phyloP scores from a whole-genome alignment of 2,797 vertebrate species.

The Lithobates pipiens region DNA sequence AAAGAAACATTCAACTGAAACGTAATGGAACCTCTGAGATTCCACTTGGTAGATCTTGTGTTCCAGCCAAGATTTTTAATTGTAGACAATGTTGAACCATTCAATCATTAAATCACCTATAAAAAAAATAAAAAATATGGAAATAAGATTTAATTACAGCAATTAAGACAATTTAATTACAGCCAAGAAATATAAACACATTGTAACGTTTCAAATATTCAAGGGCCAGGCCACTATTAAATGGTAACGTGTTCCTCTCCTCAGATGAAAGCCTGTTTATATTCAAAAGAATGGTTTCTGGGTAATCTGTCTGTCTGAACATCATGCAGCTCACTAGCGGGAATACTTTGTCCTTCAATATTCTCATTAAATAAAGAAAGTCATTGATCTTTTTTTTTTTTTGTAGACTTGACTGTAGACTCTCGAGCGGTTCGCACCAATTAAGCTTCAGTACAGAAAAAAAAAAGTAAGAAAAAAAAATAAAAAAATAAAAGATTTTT shows the following conservation, averaged over 20 bases:
- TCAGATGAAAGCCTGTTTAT: conserved; percentile 24
- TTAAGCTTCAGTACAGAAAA: conserved; percentile 22
- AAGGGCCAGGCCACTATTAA: background rate
- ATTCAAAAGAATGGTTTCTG: conserved; percentile 3
- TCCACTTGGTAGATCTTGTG: no score
- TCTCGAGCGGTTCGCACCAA: conserved; percentile 16
- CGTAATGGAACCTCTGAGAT: no score
- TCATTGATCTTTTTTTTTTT: conserved; percentile 38
- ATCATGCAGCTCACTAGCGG: conserved; percentile 35
- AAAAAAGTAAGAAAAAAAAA: background rate
- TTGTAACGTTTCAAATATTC: background rate
- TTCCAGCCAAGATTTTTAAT: no score
- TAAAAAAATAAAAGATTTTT: no score
- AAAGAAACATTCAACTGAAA: no score
- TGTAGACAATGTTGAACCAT: no score
- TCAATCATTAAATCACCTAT: no score
- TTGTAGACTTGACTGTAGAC: background rate
- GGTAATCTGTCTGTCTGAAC: conserved; percentile 28
- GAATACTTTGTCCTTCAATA: conserved; percentile 57
- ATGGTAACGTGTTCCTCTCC: background rate
- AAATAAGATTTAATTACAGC: no score
- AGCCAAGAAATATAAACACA: background rate
- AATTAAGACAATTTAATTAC: no score
- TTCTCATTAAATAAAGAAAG: conserved; percentile 51
- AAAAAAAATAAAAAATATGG: no score